Conservation (phyloP, 2,797 vertebrate species). For the Hypotaenidia okinawae region DNA sequence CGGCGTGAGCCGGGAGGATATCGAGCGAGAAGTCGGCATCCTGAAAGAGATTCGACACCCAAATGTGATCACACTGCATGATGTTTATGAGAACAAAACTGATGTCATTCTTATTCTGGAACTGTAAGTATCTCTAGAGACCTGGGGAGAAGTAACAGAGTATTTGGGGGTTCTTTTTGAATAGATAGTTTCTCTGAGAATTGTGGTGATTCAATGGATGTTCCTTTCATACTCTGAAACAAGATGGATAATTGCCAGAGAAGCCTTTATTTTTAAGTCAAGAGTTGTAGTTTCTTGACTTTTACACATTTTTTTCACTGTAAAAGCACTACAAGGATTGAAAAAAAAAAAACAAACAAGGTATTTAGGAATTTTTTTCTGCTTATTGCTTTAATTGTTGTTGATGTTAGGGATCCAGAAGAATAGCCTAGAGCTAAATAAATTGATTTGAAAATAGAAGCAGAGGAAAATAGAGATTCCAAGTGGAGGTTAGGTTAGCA, state of each 20-base stretch:
- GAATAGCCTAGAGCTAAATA: not conserved
- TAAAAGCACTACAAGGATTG: not conserved
- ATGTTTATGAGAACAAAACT: conserved; percentile 95
- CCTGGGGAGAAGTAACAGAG: not conserved
- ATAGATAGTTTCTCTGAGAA: not conserved
- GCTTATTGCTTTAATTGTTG: not conserved
- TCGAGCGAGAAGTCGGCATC: conserved; percentile 95
- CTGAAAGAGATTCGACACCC: conserved; percentile 95
- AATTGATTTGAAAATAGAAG: not conserved
- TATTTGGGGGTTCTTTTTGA: not conserved
- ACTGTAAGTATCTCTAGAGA: conserved; percentile 87
- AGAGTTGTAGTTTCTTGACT: not conserved
- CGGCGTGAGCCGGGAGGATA: conserved; percentile 93
- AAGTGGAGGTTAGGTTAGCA: not conserved
- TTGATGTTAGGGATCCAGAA: not conserved
- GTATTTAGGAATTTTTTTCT: not conserved
- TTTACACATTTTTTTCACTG: not conserved
- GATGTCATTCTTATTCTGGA: conserved; percentile 98
- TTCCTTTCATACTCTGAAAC: not conserved
- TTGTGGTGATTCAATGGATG: not conserved
- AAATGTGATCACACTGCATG: conserved; percentile 93
- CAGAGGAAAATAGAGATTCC: not conserved
- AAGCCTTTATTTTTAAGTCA: not conserved
- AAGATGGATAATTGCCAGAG: not conserved
- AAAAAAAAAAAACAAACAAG: not conserved